Evolutionary conservation across 2,113 vertebrate species (phyloP), one percentile per base, ranked within the genome.

Genomic region (Canis aureus): DNA sequence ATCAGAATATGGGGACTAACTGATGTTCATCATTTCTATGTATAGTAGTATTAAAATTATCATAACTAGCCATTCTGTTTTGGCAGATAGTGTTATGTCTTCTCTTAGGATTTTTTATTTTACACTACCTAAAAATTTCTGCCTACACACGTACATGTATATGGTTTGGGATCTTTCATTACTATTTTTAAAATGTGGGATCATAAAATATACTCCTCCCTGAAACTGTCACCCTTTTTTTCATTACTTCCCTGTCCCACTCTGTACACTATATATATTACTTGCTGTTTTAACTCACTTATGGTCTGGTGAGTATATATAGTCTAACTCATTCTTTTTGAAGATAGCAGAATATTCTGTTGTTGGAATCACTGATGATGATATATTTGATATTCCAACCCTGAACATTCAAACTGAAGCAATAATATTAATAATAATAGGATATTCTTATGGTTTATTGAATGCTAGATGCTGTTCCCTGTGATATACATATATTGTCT

Each of bases 11-110:
- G 51, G 55, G 59, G 43, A 94, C 81, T 71, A 15, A 25, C 96
- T 91, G 81, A 15, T 87, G 7, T 11, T 96, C 69, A 92, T 97
- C 71, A 95, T 23, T 89, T 25, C 55, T 92, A 43, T 96, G 81
- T 67, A 79, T 87, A 60, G 15, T 84, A 13, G 55, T 93, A 27
- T 82, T 97, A 84, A 96, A 66, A 81, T 85, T 71, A 35, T 35
- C 35, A 86, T 74, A 19, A 23, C 51, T 62, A 12, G 13, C 27
- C 73, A 35, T 51, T 94, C 23, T 87, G 3, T 88, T 1, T 86
- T 86, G 57, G 27, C 73, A 64, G 35, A 51, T 74, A 55, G 1
- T 92, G 19, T 91, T 80, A 16, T 90, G 6, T 89, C 20, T 62
- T 27, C 55, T 82, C 83, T 85, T 49, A 89, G 69, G 11, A 17